Conservation (phyloP, 2,113 vertebrate species). For the Morone chrysops region DNA sequence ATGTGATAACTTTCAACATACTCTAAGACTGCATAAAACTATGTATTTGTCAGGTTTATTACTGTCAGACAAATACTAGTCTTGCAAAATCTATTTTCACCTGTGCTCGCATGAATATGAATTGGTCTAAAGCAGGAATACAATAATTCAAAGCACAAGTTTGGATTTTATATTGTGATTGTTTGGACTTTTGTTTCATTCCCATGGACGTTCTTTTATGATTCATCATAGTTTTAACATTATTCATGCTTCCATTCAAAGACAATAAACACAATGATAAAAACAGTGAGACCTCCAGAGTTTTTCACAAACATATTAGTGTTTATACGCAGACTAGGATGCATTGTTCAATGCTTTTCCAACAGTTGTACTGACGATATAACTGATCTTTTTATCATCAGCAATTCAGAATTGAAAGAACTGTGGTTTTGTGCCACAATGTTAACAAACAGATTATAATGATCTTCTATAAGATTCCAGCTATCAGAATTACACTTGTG, state of each 20-base stretch:
- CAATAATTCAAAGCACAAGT: too few relatives aligned
- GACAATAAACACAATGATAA: not conserved
- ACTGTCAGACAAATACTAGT: too few relatives aligned
- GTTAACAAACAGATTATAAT: not conserved
- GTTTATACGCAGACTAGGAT: not conserved
- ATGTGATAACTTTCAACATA: not conserved
- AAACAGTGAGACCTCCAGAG: not conserved
- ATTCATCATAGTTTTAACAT: slow-evolving; percentile 11
- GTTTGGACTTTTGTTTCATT: not conserved
- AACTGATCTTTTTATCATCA: not conserved
- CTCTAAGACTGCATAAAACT: not conserved
- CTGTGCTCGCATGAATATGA: too few relatives aligned
- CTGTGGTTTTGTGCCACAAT: not conserved
- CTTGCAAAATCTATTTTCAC: too few relatives aligned
- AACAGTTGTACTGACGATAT: not conserved
- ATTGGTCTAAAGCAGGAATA: too few relatives aligned
- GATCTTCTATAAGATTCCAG: not conserved
- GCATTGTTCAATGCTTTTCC: not conserved
- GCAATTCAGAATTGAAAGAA: not conserved
- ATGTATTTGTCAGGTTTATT: too few relatives aligned
- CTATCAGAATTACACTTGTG: not conserved
- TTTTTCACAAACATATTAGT: slow-evolving; percentile 1
- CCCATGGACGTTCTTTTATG: not conserved
- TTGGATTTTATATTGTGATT: not conserved
- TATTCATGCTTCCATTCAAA: slow-evolving; percentile 15